Evolutionary conservation across 2,888 invertebrate species (phyloP).

Genomic region (Drosophila maculinotata): DNA sequence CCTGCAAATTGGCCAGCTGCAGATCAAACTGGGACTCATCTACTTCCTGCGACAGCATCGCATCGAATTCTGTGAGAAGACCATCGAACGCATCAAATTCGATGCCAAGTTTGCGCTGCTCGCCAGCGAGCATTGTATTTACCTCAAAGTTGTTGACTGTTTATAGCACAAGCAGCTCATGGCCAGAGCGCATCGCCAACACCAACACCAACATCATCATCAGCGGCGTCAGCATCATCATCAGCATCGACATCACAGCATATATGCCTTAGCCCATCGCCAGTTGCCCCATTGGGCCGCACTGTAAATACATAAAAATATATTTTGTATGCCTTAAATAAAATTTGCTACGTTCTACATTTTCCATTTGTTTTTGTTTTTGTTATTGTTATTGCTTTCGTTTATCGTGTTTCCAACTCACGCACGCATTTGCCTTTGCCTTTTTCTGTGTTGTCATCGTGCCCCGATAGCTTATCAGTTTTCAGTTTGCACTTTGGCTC

Average conservation of each 20-base stretch:
- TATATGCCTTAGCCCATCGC: neutral
- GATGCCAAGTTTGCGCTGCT: slow-evolving; percentile 79
- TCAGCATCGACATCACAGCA: slow-evolving; percentile 12
- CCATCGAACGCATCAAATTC: slow-evolving; percentile 77
- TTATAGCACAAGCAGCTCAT: slow-evolving; percentile 50
- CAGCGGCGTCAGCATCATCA: slow-evolving; percentile 4
- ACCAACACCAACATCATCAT: neutral
- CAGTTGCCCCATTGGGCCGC: slow-evolving; percentile 10
- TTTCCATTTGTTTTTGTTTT: neutral
- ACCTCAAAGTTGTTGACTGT: slow-evolving; percentile 77
- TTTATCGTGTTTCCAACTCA: slow-evolving; percentile 14
- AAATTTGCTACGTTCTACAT: slow-evolving; percentile 44
- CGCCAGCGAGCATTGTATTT: slow-evolving; percentile 76
- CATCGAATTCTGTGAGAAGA: slow-evolving; percentile 77
- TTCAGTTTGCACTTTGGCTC: slow-evolving; percentile 23
- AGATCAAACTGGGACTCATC: slow-evolving; percentile 83
- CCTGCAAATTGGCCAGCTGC: slow-evolving; percentile 79
- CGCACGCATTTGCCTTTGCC: neutral
- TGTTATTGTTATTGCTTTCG: neutral
- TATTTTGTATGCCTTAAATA: slow-evolving; percentile 53
- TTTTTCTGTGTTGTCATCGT: slow-evolving; percentile 29
- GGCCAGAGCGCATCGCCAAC: neutral
- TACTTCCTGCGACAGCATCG: slow-evolving; percentile 82
- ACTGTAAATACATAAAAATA: slow-evolving; percentile 46
- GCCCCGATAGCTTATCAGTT: slow-evolving; percentile 48